These are phyloP conservation scores for Gorsachius goisagi DNA, from an alignment of 2,113 vertebrate species.

Conservation along the genomic window DNA sequence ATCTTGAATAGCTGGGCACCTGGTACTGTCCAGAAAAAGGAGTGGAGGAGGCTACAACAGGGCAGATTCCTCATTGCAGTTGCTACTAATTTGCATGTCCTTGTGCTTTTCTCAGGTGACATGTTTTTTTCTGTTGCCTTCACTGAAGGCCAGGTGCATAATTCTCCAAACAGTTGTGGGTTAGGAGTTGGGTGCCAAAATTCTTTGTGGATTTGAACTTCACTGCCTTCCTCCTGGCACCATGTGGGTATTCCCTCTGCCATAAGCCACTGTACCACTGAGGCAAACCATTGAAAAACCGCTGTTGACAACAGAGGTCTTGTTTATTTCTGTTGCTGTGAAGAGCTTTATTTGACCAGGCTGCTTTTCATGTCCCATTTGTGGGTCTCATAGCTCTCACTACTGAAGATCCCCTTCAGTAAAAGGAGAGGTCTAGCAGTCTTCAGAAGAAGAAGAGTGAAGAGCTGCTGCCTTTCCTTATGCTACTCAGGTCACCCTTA, in stretches of 20 bases:
- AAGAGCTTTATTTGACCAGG: background rate
- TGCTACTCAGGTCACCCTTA: background rate
- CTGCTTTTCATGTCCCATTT: background rate
- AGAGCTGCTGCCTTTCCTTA: background rate
- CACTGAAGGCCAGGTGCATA: background rate
- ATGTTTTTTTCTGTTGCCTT: background rate
- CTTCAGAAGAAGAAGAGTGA: background rate
- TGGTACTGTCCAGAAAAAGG: background rate
- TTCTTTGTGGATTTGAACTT: background rate
- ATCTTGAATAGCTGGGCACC: background rate
- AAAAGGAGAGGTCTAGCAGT: background rate
- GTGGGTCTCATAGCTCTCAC: background rate
- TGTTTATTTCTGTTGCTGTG: background rate
- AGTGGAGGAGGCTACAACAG: background rate
- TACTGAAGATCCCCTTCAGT: background rate
- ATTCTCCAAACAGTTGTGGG: background rate
- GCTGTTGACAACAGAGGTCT: background rate
- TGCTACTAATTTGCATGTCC: background rate
- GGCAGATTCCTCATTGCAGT: background rate
- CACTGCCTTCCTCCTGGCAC: background rate
- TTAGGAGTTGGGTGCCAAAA: background rate
- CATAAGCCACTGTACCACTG: background rate
- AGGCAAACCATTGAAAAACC: background rate
- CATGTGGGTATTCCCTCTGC: background rate
- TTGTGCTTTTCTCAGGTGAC: background rate